Evolutionary conservation across 1,140 invertebrate genomes (phyloP).

Genomic region (Aphaenogaster ashmeadi): DNA sequence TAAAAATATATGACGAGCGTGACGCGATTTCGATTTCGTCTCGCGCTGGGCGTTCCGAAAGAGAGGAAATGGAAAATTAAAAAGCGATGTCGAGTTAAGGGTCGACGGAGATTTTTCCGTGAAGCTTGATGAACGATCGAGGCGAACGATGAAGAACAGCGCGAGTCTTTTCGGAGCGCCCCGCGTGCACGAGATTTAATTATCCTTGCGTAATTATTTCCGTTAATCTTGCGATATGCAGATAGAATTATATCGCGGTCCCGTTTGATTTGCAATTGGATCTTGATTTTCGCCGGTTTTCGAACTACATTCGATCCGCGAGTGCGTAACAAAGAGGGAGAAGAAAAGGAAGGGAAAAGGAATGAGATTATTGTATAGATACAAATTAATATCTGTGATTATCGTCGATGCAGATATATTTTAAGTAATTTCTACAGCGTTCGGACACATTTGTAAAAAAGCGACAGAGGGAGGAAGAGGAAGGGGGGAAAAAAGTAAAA

Average conservation of each 20-base stretch:
- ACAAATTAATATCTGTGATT: conserved; percentile 71
- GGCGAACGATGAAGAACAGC: not conserved
- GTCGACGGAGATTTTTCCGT: not conserved
- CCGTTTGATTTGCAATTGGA: conserved; percentile 58
- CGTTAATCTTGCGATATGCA: conserved; percentile 57
- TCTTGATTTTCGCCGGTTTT: conserved; percentile 29
- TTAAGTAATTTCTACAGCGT: conserved; percentile 67
- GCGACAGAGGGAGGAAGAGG: not conserved
- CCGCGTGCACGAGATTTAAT: conserved; percentile 47
- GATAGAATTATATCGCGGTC: conserved; percentile 64
- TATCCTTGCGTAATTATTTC: conserved; percentile 61
- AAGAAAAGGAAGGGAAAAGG: not conserved
- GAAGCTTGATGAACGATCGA: not conserved
- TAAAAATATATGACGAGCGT: conserved; percentile 70
- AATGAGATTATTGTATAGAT: conserved; percentile 55
- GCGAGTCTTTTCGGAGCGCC: conserved; percentile 20
- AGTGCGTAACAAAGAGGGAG: conserved; percentile 36
- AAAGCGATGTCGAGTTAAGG: not conserved
- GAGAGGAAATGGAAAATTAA: not conserved
- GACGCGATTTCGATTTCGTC: conserved; percentile 38
- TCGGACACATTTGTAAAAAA: conserved; percentile 63
- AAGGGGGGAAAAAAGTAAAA: conserved; percentile 8
- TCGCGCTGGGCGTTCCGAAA: conserved; percentile 38
- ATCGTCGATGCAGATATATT: conserved; percentile 69
- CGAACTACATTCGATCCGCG: conserved; percentile 34